Evolutionary conservation across 2,113 vertebrate species (phyloP), one percentile per base, ranked within the genome.

Genomic region (Silurus asotus): DNA sequence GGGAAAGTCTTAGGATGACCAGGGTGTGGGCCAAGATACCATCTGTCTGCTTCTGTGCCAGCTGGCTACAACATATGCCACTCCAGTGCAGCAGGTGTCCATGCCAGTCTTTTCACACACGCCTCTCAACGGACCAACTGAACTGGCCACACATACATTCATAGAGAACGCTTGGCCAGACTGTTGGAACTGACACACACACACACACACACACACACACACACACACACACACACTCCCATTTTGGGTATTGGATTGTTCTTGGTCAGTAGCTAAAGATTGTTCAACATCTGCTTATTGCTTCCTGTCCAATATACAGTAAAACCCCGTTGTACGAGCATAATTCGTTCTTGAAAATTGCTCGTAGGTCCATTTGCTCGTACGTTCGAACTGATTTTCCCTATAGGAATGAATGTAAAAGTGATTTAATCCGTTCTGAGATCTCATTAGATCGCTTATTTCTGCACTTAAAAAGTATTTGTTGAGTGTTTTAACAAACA

Each of bases 61-160:
- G 84, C 64, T 20, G 56, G 58, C 11, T 67, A 53, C 56, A 82
- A 77, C 62, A 28, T 78, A 87, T 87, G 78, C 70, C 49, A 58
- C 48, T 67, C 48, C 45, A 77, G 83, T 19, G 61, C 55, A 65
- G 83, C 88, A 89, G 83, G 61, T 89, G 88, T 55, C 83, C 72
- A 79, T 79, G 86, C 84, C 88, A 56, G 76, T 87, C 72, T 75
- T 17, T 79, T 76, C 28, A 88, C 74, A 87, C 83, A 25, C 58
- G 45, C 65, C 49, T 45, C 64, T 61, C 59, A 82, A 53, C 0
- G 8, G 78, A 74, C 53, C 13, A 78, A 72, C 62, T 79, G 14
- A n/a, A 84, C 20, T 51, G 77, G 80, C 58, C 79, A 88, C 86
- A 80, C 59, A 81, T 23, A 74, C 37, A 59, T 17, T n/a, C 49